Evolutionary conservation across 2,888 invertebrate genomes (phyloP).

Genomic region (Scotopteryx bipunctaria): DNA sequence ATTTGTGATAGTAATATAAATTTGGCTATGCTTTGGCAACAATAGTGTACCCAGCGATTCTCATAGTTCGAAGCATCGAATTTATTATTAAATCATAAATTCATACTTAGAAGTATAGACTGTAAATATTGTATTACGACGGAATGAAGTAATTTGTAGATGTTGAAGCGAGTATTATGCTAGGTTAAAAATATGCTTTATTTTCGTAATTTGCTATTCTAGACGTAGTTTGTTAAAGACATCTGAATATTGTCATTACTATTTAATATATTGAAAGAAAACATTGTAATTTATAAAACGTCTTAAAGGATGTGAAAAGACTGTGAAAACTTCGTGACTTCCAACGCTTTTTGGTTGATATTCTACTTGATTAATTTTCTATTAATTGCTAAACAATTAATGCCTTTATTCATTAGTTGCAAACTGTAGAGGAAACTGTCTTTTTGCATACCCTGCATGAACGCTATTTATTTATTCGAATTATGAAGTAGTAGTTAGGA

Average conservation of each 20-base stretch:
- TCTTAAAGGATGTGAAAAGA: neutral
- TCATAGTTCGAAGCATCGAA: conserved; percentile 38
- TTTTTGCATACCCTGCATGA: neutral
- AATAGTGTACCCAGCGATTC: conserved; percentile 28
- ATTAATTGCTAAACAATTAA: no score
- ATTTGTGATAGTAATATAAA: conserved; percentile 38
- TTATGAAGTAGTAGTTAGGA: neutral
- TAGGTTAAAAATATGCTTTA: conserved; percentile 4
- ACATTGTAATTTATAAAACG: conserved; percentile 7
- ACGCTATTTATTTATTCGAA: conserved; percentile 20
- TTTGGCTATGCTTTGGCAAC: conserved; percentile 34
- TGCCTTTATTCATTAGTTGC: no score
- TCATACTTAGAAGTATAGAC: conserved; percentile 1
- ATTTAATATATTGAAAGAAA: conserved; percentile 16
- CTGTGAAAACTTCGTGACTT: no score
- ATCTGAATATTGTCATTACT: conserved; percentile 8
- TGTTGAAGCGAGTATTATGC: conserved; percentile 12
- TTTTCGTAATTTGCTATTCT: conserved; percentile 12
- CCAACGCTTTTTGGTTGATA: no score
- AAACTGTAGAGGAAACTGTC: neutral
- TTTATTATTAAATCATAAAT: conserved; percentile 33
- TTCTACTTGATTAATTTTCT: no score
- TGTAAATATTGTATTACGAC: conserved; percentile 17
- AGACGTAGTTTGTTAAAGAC: conserved; percentile 7
- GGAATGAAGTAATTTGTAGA: conserved; percentile 13